A percentile compares a stretch with the other conserved stretches of the same genome.
These are phyloP conservation scores for Pipra filicauda DNA, from an alignment of 2,113 vertebrate genomes.

Conservation along the genomic window DNA sequence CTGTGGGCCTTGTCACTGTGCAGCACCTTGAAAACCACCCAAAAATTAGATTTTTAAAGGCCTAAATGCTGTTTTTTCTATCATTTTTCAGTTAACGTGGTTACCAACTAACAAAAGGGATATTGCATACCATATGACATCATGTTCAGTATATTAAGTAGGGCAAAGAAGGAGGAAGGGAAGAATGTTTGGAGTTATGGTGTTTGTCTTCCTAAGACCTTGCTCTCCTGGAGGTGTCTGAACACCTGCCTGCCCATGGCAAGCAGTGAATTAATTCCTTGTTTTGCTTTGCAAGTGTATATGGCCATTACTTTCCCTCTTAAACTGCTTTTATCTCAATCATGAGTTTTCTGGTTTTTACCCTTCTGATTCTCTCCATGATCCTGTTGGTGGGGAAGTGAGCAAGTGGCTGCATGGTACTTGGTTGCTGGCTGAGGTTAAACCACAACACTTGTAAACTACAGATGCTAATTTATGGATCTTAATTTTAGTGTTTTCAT, in stretches of 20 bases:
- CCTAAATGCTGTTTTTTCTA: background rate
- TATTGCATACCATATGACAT: background rate
- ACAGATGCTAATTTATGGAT: background rate
- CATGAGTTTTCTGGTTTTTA: background rate
- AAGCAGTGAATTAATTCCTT: background rate
- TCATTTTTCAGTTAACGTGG: background rate
- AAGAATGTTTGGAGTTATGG: background rate
- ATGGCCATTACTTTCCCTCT: background rate
- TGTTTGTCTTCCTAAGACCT: background rate
- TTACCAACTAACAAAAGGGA: background rate
- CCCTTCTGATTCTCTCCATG: background rate
- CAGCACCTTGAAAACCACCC: background rate
- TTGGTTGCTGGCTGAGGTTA: background rate
- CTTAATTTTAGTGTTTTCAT: background rate
- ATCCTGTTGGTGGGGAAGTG: background rate
- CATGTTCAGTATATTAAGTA: background rate
- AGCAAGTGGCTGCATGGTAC: fast-evolving
- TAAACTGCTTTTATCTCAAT: background rate
- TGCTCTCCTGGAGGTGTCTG: background rate
- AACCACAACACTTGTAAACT: background rate
- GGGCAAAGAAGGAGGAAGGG: background rate
- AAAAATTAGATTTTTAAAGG: background rate
- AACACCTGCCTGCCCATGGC: background rate
- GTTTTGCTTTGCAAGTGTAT: background rate
- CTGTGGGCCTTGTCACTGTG: background rate